Evolutionary conservation across 2,888 invertebrate species (phyloP).

Genomic region (Danaus chrysippus): DNA sequence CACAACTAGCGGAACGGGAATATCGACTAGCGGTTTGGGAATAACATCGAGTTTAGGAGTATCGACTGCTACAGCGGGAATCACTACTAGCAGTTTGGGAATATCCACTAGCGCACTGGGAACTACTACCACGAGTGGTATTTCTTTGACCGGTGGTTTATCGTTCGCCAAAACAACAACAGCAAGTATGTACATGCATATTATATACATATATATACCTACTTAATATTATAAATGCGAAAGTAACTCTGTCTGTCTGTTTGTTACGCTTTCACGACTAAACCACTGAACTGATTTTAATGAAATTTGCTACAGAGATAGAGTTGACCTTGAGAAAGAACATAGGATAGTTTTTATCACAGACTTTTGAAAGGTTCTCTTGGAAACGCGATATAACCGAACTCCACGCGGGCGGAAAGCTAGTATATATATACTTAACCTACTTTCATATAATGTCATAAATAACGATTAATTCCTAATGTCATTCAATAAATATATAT

Average conservation of each 20-base stretch:
- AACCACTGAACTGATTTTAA: no score
- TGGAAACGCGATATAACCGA: no score
- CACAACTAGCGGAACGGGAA: neutral
- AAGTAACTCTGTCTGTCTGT: no score
- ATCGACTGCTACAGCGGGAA: neutral
- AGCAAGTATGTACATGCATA: constrained; percentile 27
- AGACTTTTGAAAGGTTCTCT: no score
- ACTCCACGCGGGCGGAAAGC: no score
- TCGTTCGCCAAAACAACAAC: constrained; percentile 40
- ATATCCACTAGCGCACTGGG: constrained; percentile 13
- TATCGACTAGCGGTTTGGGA: neutral
- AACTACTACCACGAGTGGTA: constrained; percentile 27
- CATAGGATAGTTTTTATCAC: no score
- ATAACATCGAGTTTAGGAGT: constrained; percentile 3
- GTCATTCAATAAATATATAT: no score
- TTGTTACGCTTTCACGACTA: no score
- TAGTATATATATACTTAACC: neutral
- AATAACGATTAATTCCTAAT: no score
- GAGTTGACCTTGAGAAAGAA: no score
- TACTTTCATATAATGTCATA: neutral
- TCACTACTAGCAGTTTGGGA: constrained; percentile 2
- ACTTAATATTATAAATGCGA: no score
- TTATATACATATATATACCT: neutral
- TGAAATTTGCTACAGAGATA: no score
- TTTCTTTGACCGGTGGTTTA: constrained; percentile 16